Percentiles rank a stretch among this genome's conserved stretches.
Evolutionary conservation across 2,888 invertebrate genomes (phyloP).

Genomic region (Macropis europaea): DNA sequence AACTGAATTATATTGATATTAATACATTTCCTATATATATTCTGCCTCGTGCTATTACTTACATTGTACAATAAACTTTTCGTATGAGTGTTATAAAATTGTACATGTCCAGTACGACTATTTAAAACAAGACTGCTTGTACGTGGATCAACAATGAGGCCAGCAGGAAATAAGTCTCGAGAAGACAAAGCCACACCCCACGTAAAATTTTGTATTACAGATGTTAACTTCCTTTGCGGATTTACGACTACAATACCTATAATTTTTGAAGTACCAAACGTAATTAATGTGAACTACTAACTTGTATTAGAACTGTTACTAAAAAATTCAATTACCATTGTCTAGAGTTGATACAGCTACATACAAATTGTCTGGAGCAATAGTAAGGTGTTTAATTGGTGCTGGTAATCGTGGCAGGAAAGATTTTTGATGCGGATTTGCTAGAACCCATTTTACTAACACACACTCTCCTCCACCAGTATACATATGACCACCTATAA

Average conservation of each 20-base stretch:
- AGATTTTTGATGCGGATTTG: constrained; percentile 80
- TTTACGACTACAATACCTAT: constrained; percentile 82
- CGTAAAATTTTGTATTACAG: constrained; percentile 86
- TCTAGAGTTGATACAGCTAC: constrained; percentile 86
- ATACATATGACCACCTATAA: constrained; percentile 84
- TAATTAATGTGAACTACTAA: background rate
- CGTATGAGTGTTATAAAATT: constrained; percentile 86
- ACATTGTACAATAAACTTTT: constrained; percentile 87
- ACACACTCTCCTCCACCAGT: constrained; percentile 90
- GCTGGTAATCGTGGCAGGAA: constrained; percentile 88
- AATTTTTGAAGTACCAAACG: constrained; percentile 9
- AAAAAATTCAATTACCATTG: constrained; percentile 81
- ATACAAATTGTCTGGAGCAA: constrained; percentile 84
- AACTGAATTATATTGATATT: background rate
- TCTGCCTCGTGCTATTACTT: constrained; percentile 71
- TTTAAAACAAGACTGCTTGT: constrained; percentile 86
- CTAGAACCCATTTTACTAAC: constrained; percentile 87
- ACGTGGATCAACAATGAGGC: constrained; percentile 83
- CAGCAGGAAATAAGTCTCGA: constrained; percentile 82
- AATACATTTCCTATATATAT: background rate
- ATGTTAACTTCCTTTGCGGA: constrained; percentile 81
- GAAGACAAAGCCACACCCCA: constrained; percentile 80
- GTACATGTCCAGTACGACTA: constrained; percentile 87
- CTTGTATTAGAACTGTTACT: background rate
- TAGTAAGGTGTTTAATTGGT: constrained; percentile 84